A percentile compares a stretch with the other conserved stretches of the same genome.
Conservation (phyloP, 1,140 invertebrate genomes). For the Stenopsyche tienmushanensis region DNA sequence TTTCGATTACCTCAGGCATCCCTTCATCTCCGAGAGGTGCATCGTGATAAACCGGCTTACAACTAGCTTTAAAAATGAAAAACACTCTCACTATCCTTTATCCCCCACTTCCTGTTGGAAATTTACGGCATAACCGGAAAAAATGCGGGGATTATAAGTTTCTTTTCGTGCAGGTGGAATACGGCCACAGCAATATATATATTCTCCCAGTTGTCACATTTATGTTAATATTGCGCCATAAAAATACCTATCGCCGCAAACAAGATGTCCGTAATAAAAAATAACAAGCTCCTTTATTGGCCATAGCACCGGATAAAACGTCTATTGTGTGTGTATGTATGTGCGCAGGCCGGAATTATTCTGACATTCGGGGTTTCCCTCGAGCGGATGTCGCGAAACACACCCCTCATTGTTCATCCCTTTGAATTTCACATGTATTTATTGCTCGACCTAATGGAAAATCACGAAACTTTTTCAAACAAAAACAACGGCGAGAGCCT, state of each 20-base stretch:
- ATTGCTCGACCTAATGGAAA: not conserved
- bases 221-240: slow-evolving; percentile 39
- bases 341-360: slow-evolving; percentile 8
- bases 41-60: too few relatives aligned
- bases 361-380: not conserved
- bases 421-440: not conserved
- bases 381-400: not conserved
- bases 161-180: not conserved
- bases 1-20: too few relatives aligned
- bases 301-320: slow-evolving; percentile 31
- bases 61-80: too few relatives aligned
- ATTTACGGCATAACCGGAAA: not conserved
- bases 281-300: slow-evolving; percentile 40
- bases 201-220: slow-evolving; percentile 29
- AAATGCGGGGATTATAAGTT: not conserved
- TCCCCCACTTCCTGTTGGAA: not conserved
- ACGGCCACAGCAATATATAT: slow-evolving; percentile 5
- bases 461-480: too few relatives aligned
- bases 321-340: slow-evolving; percentile 4
- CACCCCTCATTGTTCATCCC: not conserved
- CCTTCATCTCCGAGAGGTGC: too few relatives aligned
- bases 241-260: slow-evolving; percentile 38
- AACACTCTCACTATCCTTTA: not conserved
- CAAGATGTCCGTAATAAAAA: slow-evolving; percentile 40
- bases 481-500: too few relatives aligned